Conservation (phyloP, 1,140 invertebrate genomes). For the Wasmannia auropunctata region DNA sequence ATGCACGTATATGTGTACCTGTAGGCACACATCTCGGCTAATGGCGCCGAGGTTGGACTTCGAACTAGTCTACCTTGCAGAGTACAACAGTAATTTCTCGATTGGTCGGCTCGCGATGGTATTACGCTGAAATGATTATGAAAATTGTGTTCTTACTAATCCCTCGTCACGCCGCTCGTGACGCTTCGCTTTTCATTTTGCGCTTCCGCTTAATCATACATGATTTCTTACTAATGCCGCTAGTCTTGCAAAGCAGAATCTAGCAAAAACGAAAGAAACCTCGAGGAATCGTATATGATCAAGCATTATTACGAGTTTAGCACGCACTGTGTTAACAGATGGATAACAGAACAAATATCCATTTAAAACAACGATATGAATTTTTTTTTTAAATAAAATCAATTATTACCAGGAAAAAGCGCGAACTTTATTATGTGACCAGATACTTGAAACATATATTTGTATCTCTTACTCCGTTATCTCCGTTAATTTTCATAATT, state of each 20-base stretch:
- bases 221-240: conserved; percentile 7
- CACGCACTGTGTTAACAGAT: background rate
- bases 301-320: background rate
- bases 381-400: background rate
- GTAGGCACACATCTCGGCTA: conserved; percentile 4
- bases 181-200: background rate
- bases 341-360: background rate
- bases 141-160: conserved; percentile 50
- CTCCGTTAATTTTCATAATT: background rate
- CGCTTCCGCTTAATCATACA: background rate
- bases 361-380: background rate
- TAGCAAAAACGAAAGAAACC: background rate
- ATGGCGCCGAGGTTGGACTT: conserved; percentile 33
- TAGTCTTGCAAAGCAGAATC: background rate
- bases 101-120: conserved; percentile 20
- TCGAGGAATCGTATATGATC: background rate
- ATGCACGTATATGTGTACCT: background rate
- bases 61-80: conserved; percentile 32
- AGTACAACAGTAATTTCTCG: conserved; percentile 33
- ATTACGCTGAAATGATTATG: conserved; percentile 51
- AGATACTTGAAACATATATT: background rate
- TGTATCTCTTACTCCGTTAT: background rate
- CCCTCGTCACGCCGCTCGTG: background rate
- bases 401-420: background rate
- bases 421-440: background rate